Base-by-base conservation (phyloP, 2,797 vertebrate species). In the Pempheris klunzingeri region DNA sequence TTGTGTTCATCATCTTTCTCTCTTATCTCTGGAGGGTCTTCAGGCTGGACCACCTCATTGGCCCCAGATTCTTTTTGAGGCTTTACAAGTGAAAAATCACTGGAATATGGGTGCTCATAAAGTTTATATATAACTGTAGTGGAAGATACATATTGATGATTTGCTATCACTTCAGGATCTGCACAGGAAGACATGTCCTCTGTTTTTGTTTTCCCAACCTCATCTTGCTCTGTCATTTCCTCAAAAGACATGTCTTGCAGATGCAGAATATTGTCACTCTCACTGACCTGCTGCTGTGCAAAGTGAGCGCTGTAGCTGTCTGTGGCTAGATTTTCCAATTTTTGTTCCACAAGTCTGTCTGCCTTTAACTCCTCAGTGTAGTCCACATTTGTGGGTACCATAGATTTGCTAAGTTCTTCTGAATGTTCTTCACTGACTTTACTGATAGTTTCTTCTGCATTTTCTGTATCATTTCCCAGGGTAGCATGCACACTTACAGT, bases 281-380 rank as follows among this genome's bases (percentile, higher is more conserved):
- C 34, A 5, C 1, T 11, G 9, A 47, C 32, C 57, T 82, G 78
- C 43, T 59, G 77, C 54, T 87, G 79, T 17, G 66, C 59, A 72
- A 92, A 92, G 63, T 83, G 78, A 66, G 53, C 36, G 7, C 69
- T 81, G 71, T 86, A 92, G 32, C 18, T 76, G 14, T 91, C 81
- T 3, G 87, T 87, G 8, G 84, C 84, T 1, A 92, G 30, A 4
- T 65, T 78, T 65, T 92, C 93, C 30, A 93, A 57, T 28, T 94
- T 90, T 74, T 87, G 74, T 47, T 93, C 92, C 77, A 92, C 89
- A 7, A 91, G 77, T 74, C 50, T 81, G 77, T 93, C 90, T 0
- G 26, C 90, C 17, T 92, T 92, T 15, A 86, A 18, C 46, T 92
- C 87, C 47, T 91, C 88, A 3, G 88, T 81, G 4, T 53, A 41